A percentile compares a stretch with the other conserved stretches of the same genome.
Conservation (phyloP, 1,140 invertebrate genomes). For the Araneus ventricosus region DNA sequence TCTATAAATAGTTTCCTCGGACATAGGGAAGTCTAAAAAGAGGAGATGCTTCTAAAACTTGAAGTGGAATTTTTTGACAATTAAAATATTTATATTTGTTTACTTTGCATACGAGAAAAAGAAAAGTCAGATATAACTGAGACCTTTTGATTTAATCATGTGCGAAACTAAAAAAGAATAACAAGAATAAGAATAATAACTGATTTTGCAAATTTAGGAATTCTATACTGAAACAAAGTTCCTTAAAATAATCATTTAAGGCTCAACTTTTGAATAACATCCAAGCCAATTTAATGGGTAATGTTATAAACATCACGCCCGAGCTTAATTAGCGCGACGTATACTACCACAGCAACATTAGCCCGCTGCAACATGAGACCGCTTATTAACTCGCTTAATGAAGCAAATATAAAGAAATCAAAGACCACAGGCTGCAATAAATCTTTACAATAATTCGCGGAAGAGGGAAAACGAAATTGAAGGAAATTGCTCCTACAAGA, state of each 20-base stretch:
- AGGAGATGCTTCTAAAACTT: too few species aligned
- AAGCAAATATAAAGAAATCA: conserved; percentile 16
- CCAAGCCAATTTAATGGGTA: neutral
- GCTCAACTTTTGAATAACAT: neutral
- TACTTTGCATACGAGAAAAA: too few species aligned
- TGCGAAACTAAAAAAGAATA: too few species aligned
- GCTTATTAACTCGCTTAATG: conserved; percentile 11
- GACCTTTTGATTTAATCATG: too few species aligned
- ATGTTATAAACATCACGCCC: neutral
- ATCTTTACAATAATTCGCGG: neutral
- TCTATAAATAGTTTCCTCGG: too few species aligned
- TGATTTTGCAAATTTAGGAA: neutral
- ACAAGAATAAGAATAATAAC: too few species aligned
- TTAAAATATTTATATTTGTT: too few species aligned
- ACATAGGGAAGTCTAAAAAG: too few species aligned
- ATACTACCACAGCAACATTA: neutral
- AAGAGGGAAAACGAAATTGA: neutral
- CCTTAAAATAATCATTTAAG: neutral
- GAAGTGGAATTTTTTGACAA: too few species aligned
- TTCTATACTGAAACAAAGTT: neutral
- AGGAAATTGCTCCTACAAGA: neutral
- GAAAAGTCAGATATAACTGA: too few species aligned
- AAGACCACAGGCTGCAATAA: neutral
- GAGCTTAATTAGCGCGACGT: neutral
- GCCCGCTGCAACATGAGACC: neutral